Evolutionary conservation across 2,888 invertebrate genomes (phyloP).

Genomic region (Actias luna): DNA sequence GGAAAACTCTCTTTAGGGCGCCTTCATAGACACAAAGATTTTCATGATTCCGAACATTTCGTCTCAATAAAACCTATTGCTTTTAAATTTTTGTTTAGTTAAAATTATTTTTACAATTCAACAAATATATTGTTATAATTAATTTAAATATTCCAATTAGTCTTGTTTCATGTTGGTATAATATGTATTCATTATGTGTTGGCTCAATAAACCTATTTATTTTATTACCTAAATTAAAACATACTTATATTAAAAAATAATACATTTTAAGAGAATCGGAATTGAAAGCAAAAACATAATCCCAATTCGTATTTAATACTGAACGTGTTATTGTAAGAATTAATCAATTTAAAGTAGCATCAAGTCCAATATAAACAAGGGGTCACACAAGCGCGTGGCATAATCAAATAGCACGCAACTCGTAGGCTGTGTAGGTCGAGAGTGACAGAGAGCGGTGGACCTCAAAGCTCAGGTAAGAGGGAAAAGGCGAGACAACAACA

Average conservation of each 20-base stretch:
- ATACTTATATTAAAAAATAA: not conserved
- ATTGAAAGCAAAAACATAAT: slow-evolving; percentile 28
- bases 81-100: not conserved
- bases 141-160: too few relatives aligned
- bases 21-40: slow-evolving; percentile 67
- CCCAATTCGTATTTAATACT: slow-evolving; percentile 45
- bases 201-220: too few relatives aligned
- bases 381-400: slow-evolving; percentile 66
- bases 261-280: not conserved
- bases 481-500: slow-evolving; percentile 57
- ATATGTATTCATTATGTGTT: too few relatives aligned
- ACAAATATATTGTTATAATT: too few relatives aligned
- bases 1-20: slow-evolving; percentile 77
- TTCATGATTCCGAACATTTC: slow-evolving; percentile 54
- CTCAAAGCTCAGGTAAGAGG: slow-evolving; percentile 27
- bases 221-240: too few relatives aligned
- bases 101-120: not conserved
- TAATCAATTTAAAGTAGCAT: slow-evolving; percentile 78
- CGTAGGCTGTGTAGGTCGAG: slow-evolving; percentile 58
- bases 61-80: not conserved
- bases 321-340: slow-evolving; percentile 68
- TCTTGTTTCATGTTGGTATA: too few relatives aligned
- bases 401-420: slow-evolving; percentile 74
- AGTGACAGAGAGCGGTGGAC: slow-evolving; percentile 35
- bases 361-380: slow-evolving; percentile 77